Conservation (phyloP, 2,888 invertebrate genomes). For the Andrena bicolor region DNA sequence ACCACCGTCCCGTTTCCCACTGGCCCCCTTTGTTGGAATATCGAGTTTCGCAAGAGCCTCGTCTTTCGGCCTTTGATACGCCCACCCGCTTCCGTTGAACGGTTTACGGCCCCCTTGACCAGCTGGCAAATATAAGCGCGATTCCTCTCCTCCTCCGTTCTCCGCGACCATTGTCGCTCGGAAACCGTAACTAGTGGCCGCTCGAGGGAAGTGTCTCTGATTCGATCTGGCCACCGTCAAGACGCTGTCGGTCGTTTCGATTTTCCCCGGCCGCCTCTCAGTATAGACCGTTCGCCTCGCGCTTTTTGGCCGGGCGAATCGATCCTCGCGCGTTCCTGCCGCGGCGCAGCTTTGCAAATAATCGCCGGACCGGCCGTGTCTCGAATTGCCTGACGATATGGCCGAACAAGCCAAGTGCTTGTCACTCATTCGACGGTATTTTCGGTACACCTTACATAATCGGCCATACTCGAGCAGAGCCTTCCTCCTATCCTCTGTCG, state of each 20-base stretch:
- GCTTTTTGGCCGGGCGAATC: slow-evolving; percentile 47
- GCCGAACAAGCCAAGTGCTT: slow-evolving; percentile 77
- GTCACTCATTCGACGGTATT: slow-evolving; percentile 81
- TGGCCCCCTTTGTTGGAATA: slow-evolving; percentile 32
- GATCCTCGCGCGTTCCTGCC: slow-evolving; percentile 20
- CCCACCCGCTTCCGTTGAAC: slow-evolving; percentile 50
- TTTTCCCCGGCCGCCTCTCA: slow-evolving; percentile 11
- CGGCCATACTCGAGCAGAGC: slow-evolving; percentile 58
- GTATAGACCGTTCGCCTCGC: slow-evolving; percentile 16
- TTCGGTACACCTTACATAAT: slow-evolving; percentile 74
- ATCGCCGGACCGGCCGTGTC: slow-evolving; percentile 54
- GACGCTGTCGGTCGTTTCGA: slow-evolving; percentile 5
- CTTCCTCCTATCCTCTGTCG: slow-evolving; percentile 38
- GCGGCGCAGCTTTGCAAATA: slow-evolving; percentile 41
- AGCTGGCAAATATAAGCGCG: slow-evolving; percentile 35
- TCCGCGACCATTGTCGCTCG: neutral
- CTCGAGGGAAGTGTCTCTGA: neutral
- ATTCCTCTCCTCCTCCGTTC: neutral
- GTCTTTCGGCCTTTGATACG: slow-evolving; percentile 39
- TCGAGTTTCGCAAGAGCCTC: slow-evolving; percentile 46
- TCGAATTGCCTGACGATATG: slow-evolving; percentile 68
- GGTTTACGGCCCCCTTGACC: slow-evolving; percentile 39
- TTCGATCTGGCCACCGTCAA: neutral
- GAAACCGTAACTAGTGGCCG: neutral
- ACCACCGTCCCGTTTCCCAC: slow-evolving; percentile 22